These are phyloP conservation scores for Sebastes cheni DNA, from an alignment of 2,797 vertebrate species.

Conservation along the genomic window DNA sequence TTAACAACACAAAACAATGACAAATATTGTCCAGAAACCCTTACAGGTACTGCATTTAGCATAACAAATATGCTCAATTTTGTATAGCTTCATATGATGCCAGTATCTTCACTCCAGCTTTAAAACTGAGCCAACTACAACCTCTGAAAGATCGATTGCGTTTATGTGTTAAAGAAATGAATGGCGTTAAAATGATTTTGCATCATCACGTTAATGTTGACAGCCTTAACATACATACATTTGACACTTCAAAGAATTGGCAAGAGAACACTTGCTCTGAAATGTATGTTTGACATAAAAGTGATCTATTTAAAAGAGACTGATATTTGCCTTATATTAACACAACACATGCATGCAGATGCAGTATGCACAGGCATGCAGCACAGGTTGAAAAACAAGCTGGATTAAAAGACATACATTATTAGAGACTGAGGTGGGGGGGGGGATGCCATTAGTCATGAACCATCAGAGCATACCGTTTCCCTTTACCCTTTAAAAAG, in stretches of 20 bases:
- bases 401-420: not conserved
- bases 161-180: too few species aligned
- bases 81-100: too few species aligned
- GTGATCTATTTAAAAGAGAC: not conserved
- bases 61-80: too few species aligned
- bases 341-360: not conserved
- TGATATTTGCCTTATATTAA: not conserved
- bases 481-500: not conserved
- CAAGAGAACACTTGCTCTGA: not conserved
- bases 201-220: too few species aligned
- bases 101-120: too few species aligned
- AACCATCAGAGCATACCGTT: conserved; percentile 2
- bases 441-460: conserved; percentile 4
- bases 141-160: too few species aligned
- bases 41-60: too few species aligned
- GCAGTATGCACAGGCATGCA: not conserved
- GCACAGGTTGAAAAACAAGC: not conserved
- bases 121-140: too few species aligned
- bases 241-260: not conserved
- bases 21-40: too few species aligned
- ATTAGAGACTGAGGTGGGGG: not conserved
- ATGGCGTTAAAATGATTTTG: too few species aligned
- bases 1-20: too few species aligned
- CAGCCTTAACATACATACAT: not conserved
- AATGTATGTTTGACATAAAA: not conserved